Evolutionary conservation across 2,797 vertebrate species (phyloP).

Genomic region (Centroberyx gerrardi): DNA sequence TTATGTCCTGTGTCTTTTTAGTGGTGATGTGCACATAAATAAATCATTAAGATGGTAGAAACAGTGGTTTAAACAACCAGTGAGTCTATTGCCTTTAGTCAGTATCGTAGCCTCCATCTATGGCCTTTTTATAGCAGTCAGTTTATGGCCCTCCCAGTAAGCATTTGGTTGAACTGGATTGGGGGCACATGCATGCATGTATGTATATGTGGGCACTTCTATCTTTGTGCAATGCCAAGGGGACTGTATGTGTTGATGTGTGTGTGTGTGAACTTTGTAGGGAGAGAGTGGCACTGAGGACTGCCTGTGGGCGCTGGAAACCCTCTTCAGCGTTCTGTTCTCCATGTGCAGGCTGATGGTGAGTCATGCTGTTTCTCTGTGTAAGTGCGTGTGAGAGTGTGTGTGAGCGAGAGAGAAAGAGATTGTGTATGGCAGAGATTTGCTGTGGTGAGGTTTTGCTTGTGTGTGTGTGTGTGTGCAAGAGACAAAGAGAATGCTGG

Average conservation of each 20-base stretch:
- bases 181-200: slow-evolving; percentile 6
- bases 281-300: slow-evolving; percentile 94
- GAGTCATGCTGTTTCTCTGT: slow-evolving; percentile 77
- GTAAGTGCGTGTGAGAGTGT: slow-evolving; percentile 32
- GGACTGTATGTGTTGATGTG: slow-evolving; percentile 41
- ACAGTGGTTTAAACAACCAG: slow-evolving; percentile 16
- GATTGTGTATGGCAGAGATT: slow-evolving; percentile 47
- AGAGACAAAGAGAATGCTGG: slow-evolving; percentile 50
- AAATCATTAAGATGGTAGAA: background rate
- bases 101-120: slow-evolving; percentile 21
- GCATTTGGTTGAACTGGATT: slow-evolving; percentile 29
- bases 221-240: slow-evolving; percentile 28
- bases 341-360: slow-evolving; percentile 99
- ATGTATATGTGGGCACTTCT: slow-evolving; percentile 36
- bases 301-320: slow-evolving; percentile 95
- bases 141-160: slow-evolving; percentile 29
- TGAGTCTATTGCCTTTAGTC: background rate
- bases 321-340: slow-evolving; percentile 95
- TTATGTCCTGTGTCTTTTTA: background rate
- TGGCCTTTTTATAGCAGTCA: slow-evolving; percentile 15
- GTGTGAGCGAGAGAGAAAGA: slow-evolving; percentile 34
- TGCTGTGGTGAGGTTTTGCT: slow-evolving; percentile 50
- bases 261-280: slow-evolving; percentile 79
- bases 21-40: slow-evolving; percentile 2
- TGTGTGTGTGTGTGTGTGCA: slow-evolving; percentile 53